These are phyloP conservation scores for Acropternis orthonyx DNA, from an alignment of 2,797 vertebrate species.

Conservation along the genomic window DNA sequence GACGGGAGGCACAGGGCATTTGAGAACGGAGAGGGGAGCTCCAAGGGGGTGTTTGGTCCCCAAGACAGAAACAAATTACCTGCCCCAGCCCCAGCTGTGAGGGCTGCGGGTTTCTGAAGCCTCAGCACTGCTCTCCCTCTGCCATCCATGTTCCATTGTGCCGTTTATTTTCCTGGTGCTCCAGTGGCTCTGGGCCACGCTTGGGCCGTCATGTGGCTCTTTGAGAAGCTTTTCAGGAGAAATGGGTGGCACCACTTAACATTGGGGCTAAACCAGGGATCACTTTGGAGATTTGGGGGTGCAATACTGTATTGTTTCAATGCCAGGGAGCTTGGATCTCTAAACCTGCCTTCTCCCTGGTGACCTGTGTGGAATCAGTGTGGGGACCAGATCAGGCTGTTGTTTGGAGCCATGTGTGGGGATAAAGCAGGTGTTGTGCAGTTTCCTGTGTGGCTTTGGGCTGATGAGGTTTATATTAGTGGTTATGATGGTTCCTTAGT, in stretches of 20 bases:
- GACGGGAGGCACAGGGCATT: fast-evolving
- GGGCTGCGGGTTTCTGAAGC: background rate
- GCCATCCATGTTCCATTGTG: fast-evolving
- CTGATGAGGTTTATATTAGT: background rate
- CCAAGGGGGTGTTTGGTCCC: background rate
- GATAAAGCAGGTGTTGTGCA: background rate
- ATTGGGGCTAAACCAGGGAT: background rate
- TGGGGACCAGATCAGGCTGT: background rate
- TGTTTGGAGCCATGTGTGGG: fast-evolving
- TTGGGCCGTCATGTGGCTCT: background rate
- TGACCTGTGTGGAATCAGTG: background rate
- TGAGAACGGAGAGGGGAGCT: background rate
- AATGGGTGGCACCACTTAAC: background rate
- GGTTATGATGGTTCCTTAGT: background rate
- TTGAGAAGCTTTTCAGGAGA: background rate
- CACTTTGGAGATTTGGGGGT: background rate
- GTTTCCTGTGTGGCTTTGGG: background rate
- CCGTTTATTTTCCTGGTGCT: background rate
- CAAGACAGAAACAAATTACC: background rate
- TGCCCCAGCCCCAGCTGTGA: fast-evolving
- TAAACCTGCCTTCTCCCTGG: background rate
- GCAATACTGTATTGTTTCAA: background rate
- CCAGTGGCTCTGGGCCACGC: fast-evolving
- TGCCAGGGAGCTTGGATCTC: background rate
- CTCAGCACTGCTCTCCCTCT: background rate